phyloP scores from a whole-genome alignment of 2,113 vertebrate genomes.

The Crotophaga sulcirostris region DNA sequence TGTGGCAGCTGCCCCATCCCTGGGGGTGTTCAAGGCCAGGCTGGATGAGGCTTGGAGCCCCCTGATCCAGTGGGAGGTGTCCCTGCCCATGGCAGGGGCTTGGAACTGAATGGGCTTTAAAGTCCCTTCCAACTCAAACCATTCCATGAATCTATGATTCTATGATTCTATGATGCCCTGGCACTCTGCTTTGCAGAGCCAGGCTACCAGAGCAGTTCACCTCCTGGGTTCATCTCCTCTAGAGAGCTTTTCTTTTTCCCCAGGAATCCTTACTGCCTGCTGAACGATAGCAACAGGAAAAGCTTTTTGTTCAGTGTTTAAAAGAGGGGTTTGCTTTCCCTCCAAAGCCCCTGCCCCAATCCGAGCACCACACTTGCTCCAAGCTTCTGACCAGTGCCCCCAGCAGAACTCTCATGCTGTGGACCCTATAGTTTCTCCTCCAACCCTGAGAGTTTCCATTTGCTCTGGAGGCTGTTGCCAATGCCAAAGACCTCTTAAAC shows the following conservation, averaged over 20 bases:
- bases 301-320: not conserved
- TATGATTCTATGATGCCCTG: no score
- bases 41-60: no score
- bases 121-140: no score
- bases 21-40: no score
- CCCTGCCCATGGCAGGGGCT: no score
- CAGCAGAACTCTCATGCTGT: not conserved
- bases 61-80: no score
- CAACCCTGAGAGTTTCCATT: not conserved
- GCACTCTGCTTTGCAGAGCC: no score
- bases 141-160: no score
- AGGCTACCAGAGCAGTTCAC: rapidly evolving
- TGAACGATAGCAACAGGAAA: rapidly evolving
- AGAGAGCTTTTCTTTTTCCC: not conserved
- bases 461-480: not conserved
- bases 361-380: no score
- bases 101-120: no score
- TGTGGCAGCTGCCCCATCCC: no score
- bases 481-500: not conserved
- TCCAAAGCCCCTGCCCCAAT: rapidly evolving
- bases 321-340: rapidly evolving
- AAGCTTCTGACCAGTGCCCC: not conserved
- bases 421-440: not conserved
- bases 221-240: not conserved
- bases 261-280: not conserved